A percentile compares a stretch with the other conserved stretches of the same genome.
phyloP scores from a whole-genome alignment of 2,797 vertebrate species.

The Dendrocincla tyrannina region DNA sequence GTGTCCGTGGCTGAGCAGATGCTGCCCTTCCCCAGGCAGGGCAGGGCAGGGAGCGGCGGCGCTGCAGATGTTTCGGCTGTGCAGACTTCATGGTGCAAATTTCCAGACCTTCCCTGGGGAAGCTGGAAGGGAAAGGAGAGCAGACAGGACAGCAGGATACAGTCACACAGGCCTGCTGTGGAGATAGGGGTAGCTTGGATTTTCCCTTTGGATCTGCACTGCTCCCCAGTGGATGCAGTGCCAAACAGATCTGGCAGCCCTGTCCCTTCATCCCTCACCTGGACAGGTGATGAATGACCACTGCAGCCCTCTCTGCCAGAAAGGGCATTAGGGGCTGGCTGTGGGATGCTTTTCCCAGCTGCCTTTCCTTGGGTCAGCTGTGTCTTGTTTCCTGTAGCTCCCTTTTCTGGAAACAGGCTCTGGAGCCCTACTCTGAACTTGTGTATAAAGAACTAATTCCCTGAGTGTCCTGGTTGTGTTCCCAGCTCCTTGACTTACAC shows the following conservation, averaged over 20 bases:
- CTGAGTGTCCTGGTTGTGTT: fast-evolving
- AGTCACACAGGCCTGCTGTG: not conserved
- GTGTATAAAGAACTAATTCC: not conserved
- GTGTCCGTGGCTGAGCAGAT: not conserved
- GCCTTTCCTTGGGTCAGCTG: not conserved
- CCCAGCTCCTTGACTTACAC: not conserved
- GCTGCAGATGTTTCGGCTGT: slow-evolving; percentile 64
- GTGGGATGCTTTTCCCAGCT: slow-evolving; percentile 2
- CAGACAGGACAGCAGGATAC: not conserved
- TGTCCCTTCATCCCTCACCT: not conserved
- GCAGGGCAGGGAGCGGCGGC: not conserved
- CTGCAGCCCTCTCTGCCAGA: not conserved
- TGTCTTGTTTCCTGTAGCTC: not conserved
- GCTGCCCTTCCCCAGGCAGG: not conserved
- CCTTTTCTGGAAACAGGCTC: not conserved
- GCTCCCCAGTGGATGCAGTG: fast-evolving
- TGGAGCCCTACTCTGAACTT: not conserved
- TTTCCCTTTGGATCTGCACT: not conserved
- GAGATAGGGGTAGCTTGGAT: not conserved
- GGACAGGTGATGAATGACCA: not conserved
- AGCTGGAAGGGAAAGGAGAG: not conserved
- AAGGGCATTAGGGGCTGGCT: not conserved
- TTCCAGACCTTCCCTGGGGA: slow-evolving; percentile 70
- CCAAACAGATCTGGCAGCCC: not conserved
- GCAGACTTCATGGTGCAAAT: slow-evolving; percentile 70